A percentile compares a stretch with the other conserved stretches of the same genome.
phyloP scores from a whole-genome alignment of 2,113 vertebrate genomes.

The Gila orcuttii region DNA sequence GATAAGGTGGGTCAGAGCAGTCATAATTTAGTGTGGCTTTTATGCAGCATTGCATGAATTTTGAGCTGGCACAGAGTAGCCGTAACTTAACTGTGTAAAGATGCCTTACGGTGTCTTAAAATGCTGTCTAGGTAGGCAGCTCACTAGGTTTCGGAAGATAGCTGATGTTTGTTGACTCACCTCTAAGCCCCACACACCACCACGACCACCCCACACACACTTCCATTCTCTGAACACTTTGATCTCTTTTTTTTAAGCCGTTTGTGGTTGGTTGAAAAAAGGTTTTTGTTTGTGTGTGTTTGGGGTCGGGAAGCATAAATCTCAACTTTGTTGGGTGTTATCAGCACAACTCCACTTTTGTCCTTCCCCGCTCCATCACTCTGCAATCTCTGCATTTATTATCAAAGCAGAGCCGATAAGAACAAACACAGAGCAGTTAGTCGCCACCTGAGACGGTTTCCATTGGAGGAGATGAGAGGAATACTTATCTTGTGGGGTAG shows the following conservation, averaged over 20 bases:
- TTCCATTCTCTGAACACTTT: neutral
- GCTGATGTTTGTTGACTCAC: neutral
- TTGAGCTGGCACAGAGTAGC: neutral
- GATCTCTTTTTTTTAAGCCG: neutral
- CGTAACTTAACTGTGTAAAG: neutral
- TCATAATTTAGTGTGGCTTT: neutral
- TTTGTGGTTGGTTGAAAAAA: constrained; percentile 14
- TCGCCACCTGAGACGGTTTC: constrained; percentile 51
- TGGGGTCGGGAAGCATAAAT: constrained; percentile 67
- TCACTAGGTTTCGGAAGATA: neutral
- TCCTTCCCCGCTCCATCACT: constrained; percentile 58
- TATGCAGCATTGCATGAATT: neutral
- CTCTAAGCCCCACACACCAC: neutral
- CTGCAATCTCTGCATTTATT: constrained; percentile 65
- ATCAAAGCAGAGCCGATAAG: constrained; percentile 64
- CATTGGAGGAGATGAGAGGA: constrained; percentile 58
- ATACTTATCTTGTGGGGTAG: constrained; percentile 68
- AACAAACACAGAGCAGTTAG: constrained; percentile 66
- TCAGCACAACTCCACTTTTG: constrained; percentile 56
- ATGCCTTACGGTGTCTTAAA: neutral
- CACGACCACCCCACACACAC: neutral
- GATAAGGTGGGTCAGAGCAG: neutral
- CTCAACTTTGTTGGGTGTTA: constrained; percentile 60
- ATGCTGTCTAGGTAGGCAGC: neutral
- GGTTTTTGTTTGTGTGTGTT: constrained; percentile 25